These are phyloP conservation scores for Aphidius ervi DNA, from an alignment of 1,140 invertebrate species.

Conservation along the genomic window DNA sequence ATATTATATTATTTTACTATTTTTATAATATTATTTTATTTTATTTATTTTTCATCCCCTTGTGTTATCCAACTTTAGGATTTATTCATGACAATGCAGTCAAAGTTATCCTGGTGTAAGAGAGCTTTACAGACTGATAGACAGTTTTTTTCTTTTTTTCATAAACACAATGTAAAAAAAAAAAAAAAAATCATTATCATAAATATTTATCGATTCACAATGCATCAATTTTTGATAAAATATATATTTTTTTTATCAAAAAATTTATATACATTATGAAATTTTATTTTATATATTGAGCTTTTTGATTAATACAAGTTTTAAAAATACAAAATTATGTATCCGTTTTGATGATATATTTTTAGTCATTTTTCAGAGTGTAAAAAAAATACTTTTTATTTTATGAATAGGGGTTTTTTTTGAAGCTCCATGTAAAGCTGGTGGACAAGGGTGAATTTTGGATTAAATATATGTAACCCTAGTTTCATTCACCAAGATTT, in stretches of 20 bases:
- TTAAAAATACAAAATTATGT: neutral
- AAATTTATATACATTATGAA: too few relatives aligned
- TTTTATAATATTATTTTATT: neutral
- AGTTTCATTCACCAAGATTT: slow-evolving; percentile 30
- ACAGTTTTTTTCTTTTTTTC: slow-evolving; percentile 27
- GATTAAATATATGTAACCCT: neutral
- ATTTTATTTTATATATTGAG: too few relatives aligned
- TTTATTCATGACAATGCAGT: slow-evolving; percentile 7
- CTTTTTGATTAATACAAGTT: neutral
- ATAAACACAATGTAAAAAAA: neutral
- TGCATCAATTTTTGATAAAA: too few relatives aligned
- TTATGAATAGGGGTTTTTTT: too few relatives aligned
- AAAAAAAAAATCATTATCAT: too few relatives aligned
- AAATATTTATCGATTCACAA: too few relatives aligned
- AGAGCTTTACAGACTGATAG: slow-evolving; percentile 34
- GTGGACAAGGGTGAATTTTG: neutral
- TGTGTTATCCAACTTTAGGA: neutral
- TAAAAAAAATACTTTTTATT: too few relatives aligned
- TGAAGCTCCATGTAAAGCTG: too few relatives aligned
- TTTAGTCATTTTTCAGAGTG: neutral
- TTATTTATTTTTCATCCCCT: too few relatives aligned
- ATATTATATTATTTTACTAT: neutral
- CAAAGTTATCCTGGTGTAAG: slow-evolving; percentile 12
- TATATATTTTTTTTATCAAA: too few relatives aligned
- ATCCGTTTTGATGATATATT: neutral